Conservation (phyloP, 2,113 vertebrate species). For the Turnix velox region DNA sequence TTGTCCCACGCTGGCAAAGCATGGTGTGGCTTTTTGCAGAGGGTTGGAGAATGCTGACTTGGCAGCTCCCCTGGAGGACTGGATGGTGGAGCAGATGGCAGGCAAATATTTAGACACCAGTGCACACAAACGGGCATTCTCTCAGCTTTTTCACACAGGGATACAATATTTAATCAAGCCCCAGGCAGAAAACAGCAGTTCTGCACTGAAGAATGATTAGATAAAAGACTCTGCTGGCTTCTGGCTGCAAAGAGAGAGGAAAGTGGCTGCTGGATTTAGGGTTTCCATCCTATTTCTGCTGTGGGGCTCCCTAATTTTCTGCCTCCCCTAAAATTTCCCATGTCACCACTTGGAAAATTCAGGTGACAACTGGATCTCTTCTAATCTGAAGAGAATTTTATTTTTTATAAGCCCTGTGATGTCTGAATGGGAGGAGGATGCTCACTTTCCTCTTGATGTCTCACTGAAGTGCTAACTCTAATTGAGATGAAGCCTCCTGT, state of each 20-base stretch:
- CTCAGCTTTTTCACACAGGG: not conserved
- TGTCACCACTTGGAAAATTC: not conserved
- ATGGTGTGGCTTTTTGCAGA: not conserved
- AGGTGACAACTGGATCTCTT: not conserved
- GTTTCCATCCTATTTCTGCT: not conserved
- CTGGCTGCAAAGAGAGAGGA: not conserved
- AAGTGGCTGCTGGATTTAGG: not conserved
- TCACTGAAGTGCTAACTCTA: not conserved
- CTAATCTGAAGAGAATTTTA: not conserved
- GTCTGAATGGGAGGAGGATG: not conserved
- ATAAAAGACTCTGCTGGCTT: not conserved
- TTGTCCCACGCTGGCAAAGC: not conserved
- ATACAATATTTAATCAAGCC: not conserved
- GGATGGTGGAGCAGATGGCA: not conserved
- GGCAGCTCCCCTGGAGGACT: not conserved
- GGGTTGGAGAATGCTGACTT: not conserved
- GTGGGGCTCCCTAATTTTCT: not conserved
- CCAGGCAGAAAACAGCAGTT: not conserved
- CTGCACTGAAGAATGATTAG: not conserved
- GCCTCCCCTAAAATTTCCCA: not conserved
- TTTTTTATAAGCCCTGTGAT: not conserved
- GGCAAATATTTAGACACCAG: constrained; percentile 3
- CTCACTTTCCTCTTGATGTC: not conserved
- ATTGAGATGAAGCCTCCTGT: not conserved
- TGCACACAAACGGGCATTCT: not conserved